Conservation (phyloP, 92 coral and sea anemone species). For the Phenganax marumi region DNA sequence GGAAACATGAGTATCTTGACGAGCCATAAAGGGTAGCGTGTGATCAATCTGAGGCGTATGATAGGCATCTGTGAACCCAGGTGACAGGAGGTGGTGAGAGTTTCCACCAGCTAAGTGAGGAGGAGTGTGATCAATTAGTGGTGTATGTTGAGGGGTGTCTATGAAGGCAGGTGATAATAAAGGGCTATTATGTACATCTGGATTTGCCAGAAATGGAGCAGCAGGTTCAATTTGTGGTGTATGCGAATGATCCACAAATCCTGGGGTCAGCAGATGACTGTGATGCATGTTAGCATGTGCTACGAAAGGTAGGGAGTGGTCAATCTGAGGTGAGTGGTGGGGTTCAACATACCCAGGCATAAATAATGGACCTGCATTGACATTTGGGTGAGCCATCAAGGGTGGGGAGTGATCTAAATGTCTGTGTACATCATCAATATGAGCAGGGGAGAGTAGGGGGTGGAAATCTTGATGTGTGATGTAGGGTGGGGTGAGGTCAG, state of each 20-base stretch:
- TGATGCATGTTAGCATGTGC: conserved; percentile 31
- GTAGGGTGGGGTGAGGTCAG: conserved; percentile 38
- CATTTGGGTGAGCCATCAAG: conserved; percentile 41
- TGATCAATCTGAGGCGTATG: conserved; percentile 36
- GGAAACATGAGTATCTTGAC: conserved; percentile 17
- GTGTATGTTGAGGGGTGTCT: conserved; percentile 18
- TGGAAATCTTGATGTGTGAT: conserved; percentile 38
- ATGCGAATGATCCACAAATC: conserved; percentile 36
- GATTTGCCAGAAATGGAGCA: conserved; percentile 29
- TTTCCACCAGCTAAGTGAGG: conserved; percentile 28
- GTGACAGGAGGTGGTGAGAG: conserved; percentile 23
- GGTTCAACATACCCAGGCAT: conserved; percentile 44
- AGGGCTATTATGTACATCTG: conserved; percentile 28
- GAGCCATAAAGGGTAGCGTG: conserved; percentile 28
- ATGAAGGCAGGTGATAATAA: conserved; percentile 29
- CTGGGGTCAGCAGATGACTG: conserved; percentile 30
- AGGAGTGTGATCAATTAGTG: conserved; percentile 40
- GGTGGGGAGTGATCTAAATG: conserved; percentile 33
- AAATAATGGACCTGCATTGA: conserved; percentile 33
- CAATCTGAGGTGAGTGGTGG: conserved; percentile 41
- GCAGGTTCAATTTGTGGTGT: conserved; percentile 35
- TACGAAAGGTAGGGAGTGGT: conserved; percentile 35
- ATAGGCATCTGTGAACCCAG: conserved; percentile 27
- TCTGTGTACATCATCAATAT: conserved; percentile 34
- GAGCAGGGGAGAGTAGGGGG: conserved; percentile 38